Evolutionary conservation across 2,888 invertebrate genomes (phyloP), one percentile per base, ranked within the genome.

Genomic region (Candidula unifasciata): DNA sequence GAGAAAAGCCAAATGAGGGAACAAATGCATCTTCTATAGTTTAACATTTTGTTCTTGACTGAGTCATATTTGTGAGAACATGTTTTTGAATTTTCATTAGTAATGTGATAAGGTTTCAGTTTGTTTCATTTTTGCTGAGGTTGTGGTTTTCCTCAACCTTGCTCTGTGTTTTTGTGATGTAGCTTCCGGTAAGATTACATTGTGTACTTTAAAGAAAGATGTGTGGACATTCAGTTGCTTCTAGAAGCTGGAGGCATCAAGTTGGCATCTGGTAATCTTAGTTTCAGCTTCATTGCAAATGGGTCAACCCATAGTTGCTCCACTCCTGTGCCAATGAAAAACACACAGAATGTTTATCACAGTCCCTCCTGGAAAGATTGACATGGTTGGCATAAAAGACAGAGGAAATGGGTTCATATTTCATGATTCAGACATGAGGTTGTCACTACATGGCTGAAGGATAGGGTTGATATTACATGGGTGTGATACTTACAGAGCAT

Each of bases 1-100:
- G 88, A 37, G 90, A 90, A 85, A 89, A 89, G 71, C 89, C 88
- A 30, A 77, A 27, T 37, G 85, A 85, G 35, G 79, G n/a, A 0
- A 76, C 77, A 74, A 81, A 85, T 81, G 81, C 85, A 74, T 85
- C 85, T 30, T 85, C 85, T 44, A 81, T 85, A 60, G 85, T 85
- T 64, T 85, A 85, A 35, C 83, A 66, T 24, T 64, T n/a, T 52
- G 13, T 35, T 60, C 33, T 21, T 33, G 37, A 16, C 57, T 30
- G 64, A 35, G 27, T 6, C 60, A 33, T 33, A 37, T 5, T 35
- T 64, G 35, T 78, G 24, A 35, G 71, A 71, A 18, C 6, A 71
- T 37, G 37, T 71, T 44, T 27, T 52, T n/a, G 44, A 79, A 24
- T 68, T 30, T 44, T 44, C 60, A 66, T 30, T 27, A 52, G 27